A percentile compares a stretch with the other conserved stretches of the same genome.
Evolutionary conservation across 2,113 vertebrate species (phyloP).

Genomic region (rabbit (Oryctolagus cuniculus)): DNA sequence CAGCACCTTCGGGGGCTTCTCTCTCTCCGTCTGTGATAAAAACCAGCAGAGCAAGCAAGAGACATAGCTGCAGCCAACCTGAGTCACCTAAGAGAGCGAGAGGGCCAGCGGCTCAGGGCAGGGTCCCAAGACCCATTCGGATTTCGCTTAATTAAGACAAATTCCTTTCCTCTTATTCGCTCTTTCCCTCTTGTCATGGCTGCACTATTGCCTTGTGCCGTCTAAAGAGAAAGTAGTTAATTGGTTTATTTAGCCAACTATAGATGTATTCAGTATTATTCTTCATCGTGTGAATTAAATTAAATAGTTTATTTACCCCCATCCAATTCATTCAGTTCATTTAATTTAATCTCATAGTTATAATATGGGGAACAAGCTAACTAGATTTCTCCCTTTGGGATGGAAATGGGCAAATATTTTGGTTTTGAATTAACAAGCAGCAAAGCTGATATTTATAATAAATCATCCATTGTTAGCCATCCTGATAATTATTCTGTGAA

Average conservation of each 20-base stretch:
- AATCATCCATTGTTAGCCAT: conserved; percentile 83
- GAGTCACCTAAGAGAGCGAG: neutral
- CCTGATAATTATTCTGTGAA: conserved; percentile 82
- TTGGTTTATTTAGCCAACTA: conserved; percentile 87
- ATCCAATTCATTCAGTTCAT: conserved; percentile 83
- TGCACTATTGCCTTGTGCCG: conserved; percentile 73
- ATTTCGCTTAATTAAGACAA: conserved; percentile 80
- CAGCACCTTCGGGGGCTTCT: neutral
- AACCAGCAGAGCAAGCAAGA: neutral
- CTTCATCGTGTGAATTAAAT: conserved; percentile 79
- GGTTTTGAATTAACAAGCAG: conserved; percentile 83
- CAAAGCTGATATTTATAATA: conserved; percentile 86
- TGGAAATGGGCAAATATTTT: conserved; percentile 85
- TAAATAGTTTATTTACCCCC: conserved; percentile 85
- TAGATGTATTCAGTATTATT: conserved; percentile 83
- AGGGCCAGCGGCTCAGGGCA: fast-evolving
- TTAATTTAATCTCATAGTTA: conserved; percentile 84
- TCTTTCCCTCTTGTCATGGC: conserved; percentile 5
- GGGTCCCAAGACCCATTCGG: neutral
- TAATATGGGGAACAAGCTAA: conserved; percentile 81
- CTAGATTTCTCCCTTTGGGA: conserved; percentile 80
- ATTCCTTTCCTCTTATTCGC: conserved; percentile 32
- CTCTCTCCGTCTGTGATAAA: neutral
- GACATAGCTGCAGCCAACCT: neutral
- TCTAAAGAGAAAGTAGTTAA: conserved; percentile 86